Evolutionary conservation across 2,113 vertebrate genomes (phyloP), one percentile per base, ranked within the genome.

Genomic region (Taxidea taxus): DNA sequence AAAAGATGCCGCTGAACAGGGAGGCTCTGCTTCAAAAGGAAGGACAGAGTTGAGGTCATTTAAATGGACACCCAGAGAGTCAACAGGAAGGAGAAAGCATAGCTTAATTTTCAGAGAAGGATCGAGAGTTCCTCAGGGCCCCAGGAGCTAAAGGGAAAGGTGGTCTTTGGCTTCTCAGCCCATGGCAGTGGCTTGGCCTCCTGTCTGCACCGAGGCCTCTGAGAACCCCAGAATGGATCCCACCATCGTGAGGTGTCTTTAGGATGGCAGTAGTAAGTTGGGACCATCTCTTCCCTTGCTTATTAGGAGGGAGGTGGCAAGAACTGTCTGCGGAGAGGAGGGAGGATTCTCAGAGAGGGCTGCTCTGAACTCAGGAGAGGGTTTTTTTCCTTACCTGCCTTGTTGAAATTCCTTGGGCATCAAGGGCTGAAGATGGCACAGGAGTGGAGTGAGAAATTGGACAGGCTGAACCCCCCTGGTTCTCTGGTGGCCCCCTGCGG

Each of bases 241-340:
- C 49, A 44, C 27, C 58, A 89, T 97, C 87, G 97, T 31, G 75
- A 74, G 96, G 94, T 87, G 54, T 96, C 97, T 97, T 89, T n/a
- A 7, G 92, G 72, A 68, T 77, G 75, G 16, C 1, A 29, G 94
- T 13, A 0, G 83, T 34, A 1, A 97, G 93, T 94, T 88, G 49
- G 78, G 91, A 90, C 95, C 98, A 95, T 95, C 81, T 90, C 75
- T 83, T 93, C 0, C 25, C 0, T 49, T 18, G 34, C 3, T 23
- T 21, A 58, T 23, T 21, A 58, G 47, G 44, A 60, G 31, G 56
- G 20, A 27, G 27, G 64, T 56, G 25, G 25, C 25, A 13, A 37
- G 44, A 29, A 7, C 25, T 16, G 25, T 42, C 64, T 70, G 14
- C 25, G 14, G 56, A 3, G 21, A 80, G 60, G 47, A 93, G 42